phyloP scores from a whole-genome alignment of 64 coral and sea anemone species.

The Acropora tenuis region DNA sequence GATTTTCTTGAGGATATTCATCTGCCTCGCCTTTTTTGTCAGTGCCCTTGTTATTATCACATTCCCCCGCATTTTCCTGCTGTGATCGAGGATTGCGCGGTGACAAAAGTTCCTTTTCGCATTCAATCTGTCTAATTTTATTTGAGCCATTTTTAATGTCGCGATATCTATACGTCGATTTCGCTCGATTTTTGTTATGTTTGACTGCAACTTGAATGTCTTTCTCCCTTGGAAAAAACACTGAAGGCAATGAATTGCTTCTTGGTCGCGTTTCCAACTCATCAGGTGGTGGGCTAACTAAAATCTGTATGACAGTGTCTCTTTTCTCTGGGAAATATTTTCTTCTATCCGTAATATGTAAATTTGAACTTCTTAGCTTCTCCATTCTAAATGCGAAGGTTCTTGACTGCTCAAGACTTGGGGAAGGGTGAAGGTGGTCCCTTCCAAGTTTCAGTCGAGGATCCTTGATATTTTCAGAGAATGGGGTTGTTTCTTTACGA shows the following conservation, averaged over 20 bases:
- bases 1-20: background rate
- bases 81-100: background rate
- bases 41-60: background rate
- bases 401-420: background rate
- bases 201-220: background rate
- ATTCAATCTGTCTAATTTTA: background rate
- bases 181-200: background rate
- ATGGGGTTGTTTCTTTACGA: constrained; percentile 20
- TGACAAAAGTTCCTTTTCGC: background rate
- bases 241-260: constrained; percentile 1
- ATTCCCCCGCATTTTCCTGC: background rate
- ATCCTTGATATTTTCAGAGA: background rate
- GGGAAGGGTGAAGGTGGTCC: background rate
- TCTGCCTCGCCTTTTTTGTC: background rate
- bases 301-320: background rate
- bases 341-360: background rate
- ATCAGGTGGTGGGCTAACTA: background rate
- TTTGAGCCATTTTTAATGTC: background rate
- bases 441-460: background rate
- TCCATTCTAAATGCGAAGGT: background rate
- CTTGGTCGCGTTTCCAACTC: background rate
- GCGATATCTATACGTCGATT: background rate
- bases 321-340: background rate
- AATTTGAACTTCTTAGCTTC: constrained; percentile 13
- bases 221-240: background rate